Base-by-base conservation (phyloP, 2,888 invertebrate species). In the Oxystoma pomonae region DNA sequence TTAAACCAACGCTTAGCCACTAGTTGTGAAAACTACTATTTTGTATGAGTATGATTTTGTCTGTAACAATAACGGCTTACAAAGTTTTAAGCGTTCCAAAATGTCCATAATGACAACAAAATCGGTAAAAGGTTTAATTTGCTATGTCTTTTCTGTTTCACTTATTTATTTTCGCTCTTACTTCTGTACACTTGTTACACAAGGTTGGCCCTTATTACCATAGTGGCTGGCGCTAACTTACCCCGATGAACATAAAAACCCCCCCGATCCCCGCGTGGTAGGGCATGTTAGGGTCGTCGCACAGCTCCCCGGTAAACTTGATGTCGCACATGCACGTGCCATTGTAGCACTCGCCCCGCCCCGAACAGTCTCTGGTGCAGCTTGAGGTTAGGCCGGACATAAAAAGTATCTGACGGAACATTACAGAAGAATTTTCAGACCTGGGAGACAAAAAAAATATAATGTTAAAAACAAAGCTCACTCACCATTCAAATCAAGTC, bases 251-350 rank as follows among this genome's bases (percentile, higher is more conserved):
- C 67, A 94, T 90, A 81, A 94, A 95, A 51, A 94, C 85, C 2
- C 88, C 86, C 22, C 89, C 89, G 65, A 90, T 88, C 67, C 85
- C 86, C 21, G 84, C 84, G 74, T 87, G 92, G 76, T 94, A 95
- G 22, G 91, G 90, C 72, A 92, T 79, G 81, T 95, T 94, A 67
- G 90, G 92, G 21, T 90, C 89, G 65, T 90, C 89, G 78, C 95
- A 92, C 75, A 90, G 87, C 65, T 90, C 89, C 9, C 95, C 95
- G 65, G 93, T 86, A 79, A 90, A 96, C 61, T 88, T 86, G 72
- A 95, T 95, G 84, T 94, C 94, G 81, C 95, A 95, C 71, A 94
- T 85, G 78, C 95, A 95, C 61, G 93, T 94, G 69, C 94, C 94
- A 79, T 95, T 93, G 77, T 91, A 87, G 81, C 95, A 95, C 82